Percentiles rank a stretch among this genome's conserved stretches.
Evolutionary conservation across 2,113 vertebrate species (phyloP).

Genomic region (Arenaria interpres): DNA sequence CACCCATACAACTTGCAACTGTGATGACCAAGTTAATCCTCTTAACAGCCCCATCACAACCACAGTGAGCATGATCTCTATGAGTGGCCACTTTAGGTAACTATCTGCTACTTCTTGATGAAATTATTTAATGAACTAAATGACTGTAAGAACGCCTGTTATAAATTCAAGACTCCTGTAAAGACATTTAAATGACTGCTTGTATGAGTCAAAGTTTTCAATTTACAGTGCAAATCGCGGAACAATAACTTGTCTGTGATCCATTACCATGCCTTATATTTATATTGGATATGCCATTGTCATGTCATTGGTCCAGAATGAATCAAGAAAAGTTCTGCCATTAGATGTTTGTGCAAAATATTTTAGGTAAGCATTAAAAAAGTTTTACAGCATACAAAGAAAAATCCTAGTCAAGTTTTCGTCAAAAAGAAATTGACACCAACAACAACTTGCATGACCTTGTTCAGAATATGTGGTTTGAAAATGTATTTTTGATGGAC

Average conservation of each 20-base stretch:
- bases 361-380: constrained; percentile 1
- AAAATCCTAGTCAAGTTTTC: not conserved
- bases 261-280: not conserved
- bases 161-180: constrained; percentile 29
- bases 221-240: not conserved
- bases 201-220: constrained; percentile 11
- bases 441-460: not conserved
- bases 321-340: not conserved
- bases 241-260: not conserved
- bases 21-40: not conserved
- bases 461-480: not conserved
- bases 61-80: not conserved
- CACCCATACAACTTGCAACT: not conserved
- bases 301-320: not conserved
- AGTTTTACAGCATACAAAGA: not conserved
- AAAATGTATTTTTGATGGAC: not conserved
- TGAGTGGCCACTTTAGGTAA: not conserved
- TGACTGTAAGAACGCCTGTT: not conserved
- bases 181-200: not conserved
- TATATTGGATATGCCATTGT: not conserved
- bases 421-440: not conserved
- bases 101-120: not conserved
- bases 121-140: not conserved
- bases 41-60: not conserved
- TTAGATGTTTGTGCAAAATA: constrained; percentile 1